Conservation (phyloP, 2,888 invertebrate genomes). For the Tetheella fluctuosa region DNA sequence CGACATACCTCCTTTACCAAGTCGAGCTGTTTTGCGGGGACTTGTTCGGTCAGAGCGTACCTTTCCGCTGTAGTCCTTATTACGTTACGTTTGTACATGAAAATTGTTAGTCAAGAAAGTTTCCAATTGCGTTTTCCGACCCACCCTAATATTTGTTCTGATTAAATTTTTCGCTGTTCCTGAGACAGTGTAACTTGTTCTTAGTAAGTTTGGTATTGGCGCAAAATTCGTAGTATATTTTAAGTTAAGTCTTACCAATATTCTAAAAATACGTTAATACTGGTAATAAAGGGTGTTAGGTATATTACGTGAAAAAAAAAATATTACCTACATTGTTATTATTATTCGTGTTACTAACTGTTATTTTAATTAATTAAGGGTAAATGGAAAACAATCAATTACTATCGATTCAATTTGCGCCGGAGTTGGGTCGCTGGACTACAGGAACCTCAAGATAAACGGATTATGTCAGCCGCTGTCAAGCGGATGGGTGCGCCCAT, state of each 20-base stretch:
- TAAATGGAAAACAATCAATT: conserved; percentile 39
- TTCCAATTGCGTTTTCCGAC: background rate
- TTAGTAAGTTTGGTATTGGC: background rate
- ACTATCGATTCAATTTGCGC: conserved; percentile 49
- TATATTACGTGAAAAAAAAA: too few relatives aligned
- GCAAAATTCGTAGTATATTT: background rate
- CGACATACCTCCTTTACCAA: background rate
- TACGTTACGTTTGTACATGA: background rate
- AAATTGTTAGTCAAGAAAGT: conserved; percentile 4
- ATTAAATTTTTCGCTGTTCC: background rate
- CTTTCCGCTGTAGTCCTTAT: background rate
- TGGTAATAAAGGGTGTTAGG: too few relatives aligned
- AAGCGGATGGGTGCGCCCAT: conserved; percentile 25
- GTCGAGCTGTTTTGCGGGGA: background rate
- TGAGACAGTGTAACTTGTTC: background rate
- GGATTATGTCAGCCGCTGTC: conserved; percentile 58
- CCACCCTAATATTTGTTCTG: conserved; percentile 1
- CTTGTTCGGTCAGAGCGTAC: background rate
- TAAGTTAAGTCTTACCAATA: background rate
- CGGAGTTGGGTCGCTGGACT: conserved; percentile 31
- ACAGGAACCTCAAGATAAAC: conserved; percentile 47
- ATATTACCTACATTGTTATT: too few relatives aligned
- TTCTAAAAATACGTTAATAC: too few relatives aligned
- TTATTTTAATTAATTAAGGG: background rate
- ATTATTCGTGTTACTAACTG: background rate